Percentiles rank a stretch among this genome's conserved stretches.
Conservation (phyloP, 2,113 vertebrate genomes). For the Cebidichthys violaceus region DNA sequence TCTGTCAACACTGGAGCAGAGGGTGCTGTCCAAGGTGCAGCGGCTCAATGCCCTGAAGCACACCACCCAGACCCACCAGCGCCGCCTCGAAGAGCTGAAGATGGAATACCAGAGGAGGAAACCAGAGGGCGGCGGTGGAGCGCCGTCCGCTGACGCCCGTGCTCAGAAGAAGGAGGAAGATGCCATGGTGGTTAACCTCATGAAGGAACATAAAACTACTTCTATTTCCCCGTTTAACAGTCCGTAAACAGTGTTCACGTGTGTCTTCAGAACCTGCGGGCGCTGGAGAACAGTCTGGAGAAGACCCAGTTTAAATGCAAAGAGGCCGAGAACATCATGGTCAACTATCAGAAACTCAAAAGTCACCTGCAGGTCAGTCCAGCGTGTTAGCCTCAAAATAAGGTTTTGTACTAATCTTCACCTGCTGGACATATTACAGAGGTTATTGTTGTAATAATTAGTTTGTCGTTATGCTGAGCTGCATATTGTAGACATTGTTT, state of each 20-base stretch:
- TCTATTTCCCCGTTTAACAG: not conserved
- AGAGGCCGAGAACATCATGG: conserved; percentile 84
- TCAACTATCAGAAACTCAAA: conserved; percentile 86
- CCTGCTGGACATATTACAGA: not conserved
- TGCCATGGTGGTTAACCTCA: conserved; percentile 80
- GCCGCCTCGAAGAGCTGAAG: conserved; percentile 79
- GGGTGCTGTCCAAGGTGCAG: conserved; percentile 84
- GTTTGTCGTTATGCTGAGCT: not conserved
- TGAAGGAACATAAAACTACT: not conserved
- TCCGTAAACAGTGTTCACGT: conserved; percentile 22
- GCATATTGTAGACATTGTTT: not conserved
- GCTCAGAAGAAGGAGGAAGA: conserved; percentile 71
- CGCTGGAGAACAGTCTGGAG: conserved; percentile 89
- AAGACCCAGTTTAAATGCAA: conserved; percentile 88
- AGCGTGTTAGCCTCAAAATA: not conserved
- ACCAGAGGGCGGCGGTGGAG: conserved; percentile 40
- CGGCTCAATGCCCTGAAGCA: conserved; percentile 85
- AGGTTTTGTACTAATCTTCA: not conserved
- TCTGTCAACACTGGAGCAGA: conserved; percentile 81
- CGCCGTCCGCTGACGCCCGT: conserved; percentile 20
- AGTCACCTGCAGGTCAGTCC: conserved; percentile 85
- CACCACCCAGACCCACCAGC: conserved; percentile 73
- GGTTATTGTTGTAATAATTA: not conserved
- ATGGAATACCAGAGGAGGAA: conserved; percentile 71
- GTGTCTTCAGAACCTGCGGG: conserved; percentile 81